Conservation (phyloP, 2,888 invertebrate species). For the Abrostola triplasia region DNA sequence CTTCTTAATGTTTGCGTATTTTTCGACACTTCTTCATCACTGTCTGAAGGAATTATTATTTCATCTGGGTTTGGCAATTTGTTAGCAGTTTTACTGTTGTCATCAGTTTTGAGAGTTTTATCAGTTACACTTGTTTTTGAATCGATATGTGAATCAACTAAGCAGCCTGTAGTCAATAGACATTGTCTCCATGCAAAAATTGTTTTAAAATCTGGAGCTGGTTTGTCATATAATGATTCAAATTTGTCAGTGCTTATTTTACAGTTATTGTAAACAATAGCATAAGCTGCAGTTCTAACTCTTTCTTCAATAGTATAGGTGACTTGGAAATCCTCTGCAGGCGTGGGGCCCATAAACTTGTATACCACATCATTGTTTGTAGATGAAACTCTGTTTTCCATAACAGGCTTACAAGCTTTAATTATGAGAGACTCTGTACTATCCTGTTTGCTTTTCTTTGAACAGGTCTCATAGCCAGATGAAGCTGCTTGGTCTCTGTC, state of each 20-base stretch:
- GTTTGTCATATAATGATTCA: constrained; percentile 79
- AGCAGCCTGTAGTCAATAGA: constrained; percentile 78
- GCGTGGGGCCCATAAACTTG: constrained; percentile 74
- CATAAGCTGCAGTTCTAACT: constrained; percentile 80
- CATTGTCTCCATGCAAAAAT: constrained; percentile 83
- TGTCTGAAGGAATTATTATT: constrained; percentile 73
- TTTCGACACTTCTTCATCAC: constrained; percentile 73
- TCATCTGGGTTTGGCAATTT: constrained; percentile 81
- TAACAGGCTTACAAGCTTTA: constrained; percentile 75
- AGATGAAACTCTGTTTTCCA: constrained; percentile 84
- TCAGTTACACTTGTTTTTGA: constrained; percentile 39
- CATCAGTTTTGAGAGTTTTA: constrained; percentile 23
- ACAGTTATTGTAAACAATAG: constrained; percentile 82
- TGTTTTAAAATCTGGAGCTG: constrained; percentile 84
- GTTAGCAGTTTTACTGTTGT: constrained; percentile 49
- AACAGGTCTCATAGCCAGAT: constrained; percentile 77
- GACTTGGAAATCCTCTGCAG: constrained; percentile 75
- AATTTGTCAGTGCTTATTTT: constrained; percentile 81
- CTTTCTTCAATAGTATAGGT: constrained; percentile 80
- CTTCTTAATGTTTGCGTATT: constrained; percentile 55
- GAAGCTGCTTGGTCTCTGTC: constrained; percentile 77
- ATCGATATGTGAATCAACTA: constrained; percentile 77
- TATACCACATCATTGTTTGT: constrained; percentile 80
- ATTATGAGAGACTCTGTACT: constrained; percentile 62
- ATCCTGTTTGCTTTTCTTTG: constrained; percentile 70